Percentiles rank a stretch among this genome's conserved stretches.
phyloP scores from a whole-genome alignment of 2,888 invertebrate species.

The Deroplatys truncata region DNA sequence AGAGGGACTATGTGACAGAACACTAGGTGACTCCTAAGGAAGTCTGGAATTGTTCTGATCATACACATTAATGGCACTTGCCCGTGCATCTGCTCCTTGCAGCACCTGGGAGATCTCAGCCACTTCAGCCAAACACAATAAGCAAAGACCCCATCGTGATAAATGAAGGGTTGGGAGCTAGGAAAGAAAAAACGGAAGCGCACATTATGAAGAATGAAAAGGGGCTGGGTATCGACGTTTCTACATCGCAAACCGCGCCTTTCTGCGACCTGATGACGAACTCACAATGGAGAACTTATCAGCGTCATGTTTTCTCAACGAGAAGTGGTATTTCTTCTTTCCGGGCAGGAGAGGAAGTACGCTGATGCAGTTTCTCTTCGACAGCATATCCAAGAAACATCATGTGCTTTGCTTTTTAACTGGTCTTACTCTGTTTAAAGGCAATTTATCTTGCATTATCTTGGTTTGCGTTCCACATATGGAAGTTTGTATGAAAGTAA shows the following conservation, averaged over 20 bases:
- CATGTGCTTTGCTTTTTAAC: too few species aligned
- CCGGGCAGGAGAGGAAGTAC: too few species aligned
- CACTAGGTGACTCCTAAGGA: too few species aligned
- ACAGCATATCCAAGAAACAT: too few species aligned
- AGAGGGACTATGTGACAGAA: too few species aligned
- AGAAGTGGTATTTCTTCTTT: not conserved
- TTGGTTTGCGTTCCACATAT: too few species aligned
- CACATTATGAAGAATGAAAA: not conserved
- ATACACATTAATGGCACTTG: conserved; percentile 20
- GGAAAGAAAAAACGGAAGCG: not conserved
- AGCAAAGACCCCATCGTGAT: conserved; percentile 5
- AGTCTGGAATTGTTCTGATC: not conserved
- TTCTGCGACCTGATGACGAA: not conserved
- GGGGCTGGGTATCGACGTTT: not conserved
- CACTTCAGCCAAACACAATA: conserved; percentile 23
- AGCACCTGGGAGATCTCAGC: conserved; percentile 23
- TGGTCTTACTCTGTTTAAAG: too few species aligned
- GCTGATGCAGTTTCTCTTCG: not conserved
- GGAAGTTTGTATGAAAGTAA: too few species aligned
- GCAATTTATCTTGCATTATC: too few species aligned
- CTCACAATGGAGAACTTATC: not conserved
- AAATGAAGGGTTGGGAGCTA: conserved; percentile 23
- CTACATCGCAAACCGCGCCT: not conserved
- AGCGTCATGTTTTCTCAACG: not conserved
- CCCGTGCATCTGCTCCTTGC: conserved; percentile 16